These are phyloP conservation scores for Ypsolopha sequella DNA, from an alignment of 2,888 invertebrate genomes.

Conservation along the genomic window DNA sequence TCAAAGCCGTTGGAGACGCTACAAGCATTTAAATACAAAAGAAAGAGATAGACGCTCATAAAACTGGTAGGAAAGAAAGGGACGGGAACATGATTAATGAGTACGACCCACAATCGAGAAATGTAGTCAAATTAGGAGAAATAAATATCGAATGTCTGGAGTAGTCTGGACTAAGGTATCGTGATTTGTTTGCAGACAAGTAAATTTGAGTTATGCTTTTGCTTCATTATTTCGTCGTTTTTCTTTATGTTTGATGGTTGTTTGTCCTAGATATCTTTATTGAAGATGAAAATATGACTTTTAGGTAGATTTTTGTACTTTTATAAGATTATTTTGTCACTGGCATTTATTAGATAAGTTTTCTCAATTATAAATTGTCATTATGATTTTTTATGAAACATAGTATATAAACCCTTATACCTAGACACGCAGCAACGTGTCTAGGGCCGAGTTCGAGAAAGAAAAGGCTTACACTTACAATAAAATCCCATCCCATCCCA, in stretches of 20 bases:
- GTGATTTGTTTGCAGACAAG: background rate
- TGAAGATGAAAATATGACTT: background rate
- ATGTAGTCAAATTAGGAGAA: constrained; percentile 64
- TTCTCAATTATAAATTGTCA: too few species aligned
- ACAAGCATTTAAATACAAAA: constrained; percentile 37
- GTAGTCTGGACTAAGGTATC: background rate
- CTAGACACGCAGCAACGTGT: too few species aligned
- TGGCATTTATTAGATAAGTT: background rate
- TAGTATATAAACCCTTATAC: too few species aligned
- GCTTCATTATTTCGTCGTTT: background rate
- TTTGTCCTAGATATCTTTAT: too few species aligned
- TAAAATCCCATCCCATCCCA: too few species aligned
- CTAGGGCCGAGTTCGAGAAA: too few species aligned
- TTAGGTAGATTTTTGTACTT: background rate
- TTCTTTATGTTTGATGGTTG: background rate
- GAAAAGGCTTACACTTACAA: too few species aligned
- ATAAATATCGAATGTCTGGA: constrained; percentile 36
- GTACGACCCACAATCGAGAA: constrained; percentile 46
- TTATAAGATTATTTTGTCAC: background rate
- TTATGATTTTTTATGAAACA: too few species aligned
- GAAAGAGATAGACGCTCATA: constrained; percentile 26
- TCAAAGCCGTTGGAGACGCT: constrained; percentile 39
- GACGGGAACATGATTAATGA: constrained; percentile 44
- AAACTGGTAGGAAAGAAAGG: constrained; percentile 15
- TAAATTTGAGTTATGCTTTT: background rate